A percentile compares a stretch with the other conserved stretches of the same genome.
These are phyloP conservation scores for Brachypteracias leptosomus DNA, from an alignment of 2,113 vertebrate genomes.

Conservation along the genomic window DNA sequence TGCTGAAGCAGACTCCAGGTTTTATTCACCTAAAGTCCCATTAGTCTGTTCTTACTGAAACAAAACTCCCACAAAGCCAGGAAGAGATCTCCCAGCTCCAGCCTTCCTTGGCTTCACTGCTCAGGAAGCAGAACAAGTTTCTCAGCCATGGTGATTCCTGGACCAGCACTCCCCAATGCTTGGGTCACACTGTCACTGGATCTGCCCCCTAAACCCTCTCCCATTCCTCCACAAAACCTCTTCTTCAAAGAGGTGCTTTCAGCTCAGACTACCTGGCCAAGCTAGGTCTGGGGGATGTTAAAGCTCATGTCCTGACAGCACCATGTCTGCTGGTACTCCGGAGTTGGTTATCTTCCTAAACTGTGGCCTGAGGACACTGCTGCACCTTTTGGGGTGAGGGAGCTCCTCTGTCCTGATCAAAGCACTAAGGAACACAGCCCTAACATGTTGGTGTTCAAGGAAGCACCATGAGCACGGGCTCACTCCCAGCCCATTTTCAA, in stretches of 20 bases:
- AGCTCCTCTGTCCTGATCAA: background rate
- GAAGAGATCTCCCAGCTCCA: background rate
- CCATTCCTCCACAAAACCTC: background rate
- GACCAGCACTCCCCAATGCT: background rate
- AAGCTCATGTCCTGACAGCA: background rate
- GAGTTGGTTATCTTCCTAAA: background rate
- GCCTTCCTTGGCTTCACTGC: background rate
- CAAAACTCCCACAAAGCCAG: background rate
- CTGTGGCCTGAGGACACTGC: background rate
- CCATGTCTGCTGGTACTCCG: background rate
- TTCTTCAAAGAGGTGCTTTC: background rate
- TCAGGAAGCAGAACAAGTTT: background rate
- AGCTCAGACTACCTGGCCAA: background rate
- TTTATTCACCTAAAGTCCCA: background rate
- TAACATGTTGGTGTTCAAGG: background rate
- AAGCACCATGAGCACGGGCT: accelerated
- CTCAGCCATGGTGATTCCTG: background rate
- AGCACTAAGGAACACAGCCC: background rate
- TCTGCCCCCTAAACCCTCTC: background rate
- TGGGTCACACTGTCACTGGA: background rate
- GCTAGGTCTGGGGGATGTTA: background rate
- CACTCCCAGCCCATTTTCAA: background rate
- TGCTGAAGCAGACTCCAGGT: background rate
- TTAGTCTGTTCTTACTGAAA: background rate
- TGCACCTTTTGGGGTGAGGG: background rate